Base-by-base conservation (phyloP, 2,113 vertebrate species). In the Arothron firmamentum region DNA sequence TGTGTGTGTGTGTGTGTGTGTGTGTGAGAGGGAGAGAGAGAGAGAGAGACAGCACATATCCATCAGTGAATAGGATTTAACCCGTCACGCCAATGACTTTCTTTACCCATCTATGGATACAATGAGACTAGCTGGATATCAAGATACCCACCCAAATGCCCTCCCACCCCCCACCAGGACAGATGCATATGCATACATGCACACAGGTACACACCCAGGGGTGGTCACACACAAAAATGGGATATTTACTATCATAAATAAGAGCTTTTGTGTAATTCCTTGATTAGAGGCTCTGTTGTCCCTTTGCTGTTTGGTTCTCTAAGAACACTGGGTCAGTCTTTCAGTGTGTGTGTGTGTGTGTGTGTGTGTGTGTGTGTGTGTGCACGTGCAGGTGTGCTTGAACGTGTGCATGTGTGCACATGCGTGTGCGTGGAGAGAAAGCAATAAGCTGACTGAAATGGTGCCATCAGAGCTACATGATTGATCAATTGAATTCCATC, bases 401-500 rank as follows among this genome's bases (percentile, higher is more conserved):
- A 68, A 51, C 67, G 67, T 62, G 67, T 70, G 65, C 74, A 61
- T 74, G 63, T 70, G 67, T 65, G 45, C 45, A 47, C n/a, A 63
- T 70, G 74, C 76, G 51, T 70, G 74, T 75, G 55, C 78, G 78
- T 79, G 62, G 75, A 82, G 79, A 88, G 82, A 91, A 99, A 97
- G 95, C 96, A 99, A 98, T 99, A 99, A 98, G 93, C 91, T 91
- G 87, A 91, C 86, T 94, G 96, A 98, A 98, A 98, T 99, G 95
- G 95, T 97, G 94, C 95, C 94, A 99, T 98, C 95, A 96, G 92
- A 88, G 86, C 95, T 95, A 96, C 95, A 97, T 95, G 96, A 98
- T 96, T 98, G 96, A 98, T 99, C 96, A 99, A 98, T 98, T 99
- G 96, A 98, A 99, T 99, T 99, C 96, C 96, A 99, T 99, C 95